Conservation (phyloP, 2,888 invertebrate species). For the Athalia circularis region DNA sequence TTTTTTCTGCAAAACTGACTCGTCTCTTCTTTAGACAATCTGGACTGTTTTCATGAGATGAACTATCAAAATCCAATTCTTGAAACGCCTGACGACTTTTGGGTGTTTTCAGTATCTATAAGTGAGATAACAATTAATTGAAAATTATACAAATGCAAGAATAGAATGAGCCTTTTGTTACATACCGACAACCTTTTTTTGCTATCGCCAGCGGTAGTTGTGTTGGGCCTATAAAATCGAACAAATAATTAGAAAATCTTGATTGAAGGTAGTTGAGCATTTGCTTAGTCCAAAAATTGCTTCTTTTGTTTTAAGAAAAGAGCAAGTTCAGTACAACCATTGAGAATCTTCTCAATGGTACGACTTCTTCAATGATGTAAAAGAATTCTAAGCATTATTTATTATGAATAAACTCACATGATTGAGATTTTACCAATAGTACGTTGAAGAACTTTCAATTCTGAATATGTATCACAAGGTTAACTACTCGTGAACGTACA, state of each 20-base stretch:
- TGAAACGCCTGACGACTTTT: slow-evolving; percentile 62
- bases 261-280: too few relatives aligned
- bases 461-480: background rate
- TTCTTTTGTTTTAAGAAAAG: too few relatives aligned
- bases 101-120: slow-evolving; percentile 65
- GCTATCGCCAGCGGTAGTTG: slow-evolving; percentile 5
- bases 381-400: too few relatives aligned
- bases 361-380: too few relatives aligned
- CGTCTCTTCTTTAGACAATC: slow-evolving; percentile 62
- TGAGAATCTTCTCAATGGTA: too few relatives aligned
- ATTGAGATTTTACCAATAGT: background rate
- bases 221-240: slow-evolving; percentile 18
- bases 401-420: slow-evolving; percentile 19
- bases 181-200: slow-evolving; percentile 63
- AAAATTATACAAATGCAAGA: background rate
- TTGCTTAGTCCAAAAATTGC: too few relatives aligned
- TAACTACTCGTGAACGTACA: background rate
- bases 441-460: background rate
- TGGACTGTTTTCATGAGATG: slow-evolving; percentile 60
- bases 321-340: too few relatives aligned
- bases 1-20: slow-evolving; percentile 70
- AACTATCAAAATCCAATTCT: slow-evolving; percentile 56
- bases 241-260: background rate
- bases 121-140: background rate
- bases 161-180: slow-evolving; percentile 31